Evolutionary conservation across 2,797 vertebrate genomes (phyloP), one percentile per base, ranked within the genome.

Genomic region (Tapirus indicus): DNA sequence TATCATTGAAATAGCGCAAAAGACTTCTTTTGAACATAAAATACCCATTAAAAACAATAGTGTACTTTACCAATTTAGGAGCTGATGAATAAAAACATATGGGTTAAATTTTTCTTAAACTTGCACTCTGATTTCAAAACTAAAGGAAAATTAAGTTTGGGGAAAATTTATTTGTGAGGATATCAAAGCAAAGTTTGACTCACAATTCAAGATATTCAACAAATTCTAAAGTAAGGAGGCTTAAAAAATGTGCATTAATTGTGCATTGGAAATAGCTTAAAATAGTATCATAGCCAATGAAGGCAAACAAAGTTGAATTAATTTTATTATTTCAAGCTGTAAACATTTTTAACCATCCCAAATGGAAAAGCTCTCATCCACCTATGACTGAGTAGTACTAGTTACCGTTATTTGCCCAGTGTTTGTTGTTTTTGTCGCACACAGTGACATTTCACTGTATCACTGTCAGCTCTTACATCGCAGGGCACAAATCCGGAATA

Each of bases 61-160:
- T 49, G 29, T 6, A 66, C 75, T 91, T 95, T 75, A 71, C 64
- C 27, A 93, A 91, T 74, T 82, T 83, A 93, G 60, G 78, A 86
- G 29, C 25, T 94, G 79, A 83, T 93, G 32, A 96, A 85, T 93
- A 79, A 90, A 97, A 98, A 52, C 29, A 77, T 41, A 44, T 88
- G 94, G 17, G n/a, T 77, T 91, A 79, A 88, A 27, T 49, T 95
- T 92, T 85, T 66, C 66, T 89, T 66, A 78, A 92, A 91, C 94
- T 69, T 92, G 41, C 27, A 77, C 47, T 75, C 8, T 66, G 54
- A 69, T 94, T 97, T 93, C 91, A 94, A 97, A 97, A 95, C 29
- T 82, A 58, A 90, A 47, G 64, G 25, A 85, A 91, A 96, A 95
- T 71, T 35, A 56, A 94, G 25, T 80, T 88, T 44, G 32, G 72